These are phyloP conservation scores for Lynx canadensis DNA, from an alignment of 2,113 vertebrate genomes.

Conservation along the genomic window DNA sequence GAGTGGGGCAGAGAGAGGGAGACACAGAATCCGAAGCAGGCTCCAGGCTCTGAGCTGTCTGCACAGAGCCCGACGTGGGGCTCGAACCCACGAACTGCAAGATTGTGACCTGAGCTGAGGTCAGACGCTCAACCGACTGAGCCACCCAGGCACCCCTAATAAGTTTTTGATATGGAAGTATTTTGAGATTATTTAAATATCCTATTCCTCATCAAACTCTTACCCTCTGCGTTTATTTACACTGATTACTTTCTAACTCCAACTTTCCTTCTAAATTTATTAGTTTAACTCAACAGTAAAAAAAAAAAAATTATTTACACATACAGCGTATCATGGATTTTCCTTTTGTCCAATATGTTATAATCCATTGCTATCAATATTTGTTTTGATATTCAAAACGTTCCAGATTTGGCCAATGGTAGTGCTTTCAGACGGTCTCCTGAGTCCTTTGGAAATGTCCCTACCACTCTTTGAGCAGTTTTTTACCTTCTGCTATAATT, in stretches of 20 bases:
- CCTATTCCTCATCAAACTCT: not conserved
- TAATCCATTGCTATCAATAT: not conserved
- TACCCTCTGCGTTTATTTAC: not conserved
- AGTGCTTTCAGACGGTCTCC: not conserved
- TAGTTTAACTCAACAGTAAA: slow-evolving; percentile 8
- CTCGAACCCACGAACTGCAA: too few species aligned
- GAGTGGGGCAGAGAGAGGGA: too few species aligned
- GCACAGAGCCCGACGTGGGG: too few species aligned
- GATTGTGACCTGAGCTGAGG: too few species aligned
- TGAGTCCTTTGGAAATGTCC: not conserved
- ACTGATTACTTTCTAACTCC: not conserved
- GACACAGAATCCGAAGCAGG: too few species aligned
- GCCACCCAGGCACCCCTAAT: not conserved
- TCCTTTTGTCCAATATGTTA: not conserved
- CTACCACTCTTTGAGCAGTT: not conserved
- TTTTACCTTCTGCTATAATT: not conserved
- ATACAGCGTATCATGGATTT: not conserved
- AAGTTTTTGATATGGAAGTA: not conserved
- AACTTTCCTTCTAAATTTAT: not conserved
- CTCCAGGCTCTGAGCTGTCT: too few species aligned
- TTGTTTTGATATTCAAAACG: not conserved
- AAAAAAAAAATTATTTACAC: not conserved
- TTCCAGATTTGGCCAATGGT: not conserved
- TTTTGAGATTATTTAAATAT: slow-evolving; percentile 28
- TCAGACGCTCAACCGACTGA: too few species aligned